Evolutionary conservation across 1,140 invertebrate genomes (phyloP).

Genomic region (Sweltsa coloradensis): DNA sequence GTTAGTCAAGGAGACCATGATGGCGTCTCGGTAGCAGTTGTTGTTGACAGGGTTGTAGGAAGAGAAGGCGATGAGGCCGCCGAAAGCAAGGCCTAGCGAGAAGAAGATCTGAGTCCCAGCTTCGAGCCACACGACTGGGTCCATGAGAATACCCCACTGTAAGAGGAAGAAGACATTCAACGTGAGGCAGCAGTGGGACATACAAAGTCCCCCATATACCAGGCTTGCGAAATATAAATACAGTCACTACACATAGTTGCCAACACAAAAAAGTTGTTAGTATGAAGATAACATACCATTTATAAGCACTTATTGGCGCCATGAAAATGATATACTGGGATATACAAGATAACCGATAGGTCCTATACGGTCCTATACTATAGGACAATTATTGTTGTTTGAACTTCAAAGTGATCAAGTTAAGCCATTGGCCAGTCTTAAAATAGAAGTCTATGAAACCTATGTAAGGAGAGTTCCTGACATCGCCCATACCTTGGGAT

Average conservation of each 20-base stretch:
- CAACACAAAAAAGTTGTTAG: background rate
- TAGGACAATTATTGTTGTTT: no score
- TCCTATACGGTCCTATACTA: no score
- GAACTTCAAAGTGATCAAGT: no score
- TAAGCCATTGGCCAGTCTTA: no score
- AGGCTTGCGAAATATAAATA: background rate
- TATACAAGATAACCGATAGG: no score
- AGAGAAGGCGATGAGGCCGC: constrained; percentile 86
- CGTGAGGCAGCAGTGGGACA: no score
- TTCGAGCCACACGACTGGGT: constrained; percentile 91
- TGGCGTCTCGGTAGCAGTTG: constrained; percentile 88
- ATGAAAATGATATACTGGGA: no score
- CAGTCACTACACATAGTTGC: background rate
- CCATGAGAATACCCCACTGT: constrained; percentile 46
- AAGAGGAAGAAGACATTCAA: constrained; percentile 16
- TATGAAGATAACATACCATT: background rate
- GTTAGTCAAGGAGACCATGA: constrained; percentile 89
- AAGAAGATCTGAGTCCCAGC: constrained; percentile 98
- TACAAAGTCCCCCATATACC: no score
- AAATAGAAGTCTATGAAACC: no score
- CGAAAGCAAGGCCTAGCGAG: constrained; percentile 88
- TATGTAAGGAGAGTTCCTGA: no score
- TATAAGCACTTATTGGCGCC: no score
- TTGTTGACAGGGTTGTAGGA: constrained; percentile 95
- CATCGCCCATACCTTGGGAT: constrained; percentile 84